Conservation (phyloP, 2,888 invertebrate species). For the Drosophila ezoana region DNA sequence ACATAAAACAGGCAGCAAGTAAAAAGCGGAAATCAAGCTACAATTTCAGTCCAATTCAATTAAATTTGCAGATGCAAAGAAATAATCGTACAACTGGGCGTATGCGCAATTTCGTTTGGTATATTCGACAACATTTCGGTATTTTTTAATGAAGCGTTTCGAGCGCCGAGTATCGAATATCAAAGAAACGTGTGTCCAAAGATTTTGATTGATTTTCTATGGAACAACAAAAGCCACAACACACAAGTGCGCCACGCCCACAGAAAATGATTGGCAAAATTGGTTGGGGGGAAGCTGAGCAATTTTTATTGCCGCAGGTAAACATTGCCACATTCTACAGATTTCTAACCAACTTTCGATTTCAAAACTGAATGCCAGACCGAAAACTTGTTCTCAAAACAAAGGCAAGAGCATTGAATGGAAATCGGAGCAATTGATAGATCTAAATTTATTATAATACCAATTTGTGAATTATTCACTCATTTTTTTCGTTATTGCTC, state of each 20-base stretch:
- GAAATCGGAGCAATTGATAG: constrained; percentile 37
- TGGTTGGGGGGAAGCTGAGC: constrained; percentile 12
- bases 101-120: constrained; percentile 52
- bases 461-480: neutral
- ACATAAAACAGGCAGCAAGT: neutral
- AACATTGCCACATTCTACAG: constrained; percentile 57
- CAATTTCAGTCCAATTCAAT: neutral
- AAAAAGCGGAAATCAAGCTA: no score
- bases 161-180: constrained; percentile 10
- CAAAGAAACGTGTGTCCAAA: constrained; percentile 25
- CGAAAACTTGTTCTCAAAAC: constrained; percentile 47
- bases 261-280: constrained; percentile 53
- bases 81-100: constrained; percentile 39
- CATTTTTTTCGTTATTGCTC: neutral
- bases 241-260: constrained; percentile 50
- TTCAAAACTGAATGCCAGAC: constrained; percentile 43
- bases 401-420: constrained; percentile 15
- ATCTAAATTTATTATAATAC: neutral
- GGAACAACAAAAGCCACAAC: constrained; percentile 40
- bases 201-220: constrained; percentile 54
- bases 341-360: constrained; percentile 58
- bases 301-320: constrained; percentile 45
- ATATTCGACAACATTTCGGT: constrained; percentile 28
- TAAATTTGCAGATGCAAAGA: constrained; percentile 5
- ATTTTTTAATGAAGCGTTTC: constrained; percentile 57